These are phyloP conservation scores for Pseudocheirus occidentalis DNA, from an alignment of 2,797 vertebrate genomes.

Conservation along the genomic window DNA sequence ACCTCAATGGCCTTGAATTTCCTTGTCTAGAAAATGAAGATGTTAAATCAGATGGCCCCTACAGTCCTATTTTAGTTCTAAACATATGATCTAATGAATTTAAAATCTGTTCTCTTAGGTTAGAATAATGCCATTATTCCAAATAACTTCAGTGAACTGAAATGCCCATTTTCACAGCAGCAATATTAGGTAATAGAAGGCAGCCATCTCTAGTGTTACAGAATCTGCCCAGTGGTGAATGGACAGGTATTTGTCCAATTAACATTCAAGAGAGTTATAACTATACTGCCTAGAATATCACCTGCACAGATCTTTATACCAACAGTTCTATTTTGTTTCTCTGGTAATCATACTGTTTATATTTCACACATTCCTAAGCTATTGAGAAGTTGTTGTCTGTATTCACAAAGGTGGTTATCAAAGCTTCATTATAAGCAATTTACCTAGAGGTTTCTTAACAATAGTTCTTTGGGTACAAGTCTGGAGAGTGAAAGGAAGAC, in stretches of 20 bases:
- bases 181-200: not conserved
- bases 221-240: not conserved
- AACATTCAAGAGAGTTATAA: no score
- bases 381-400: not conserved
- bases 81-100: not conserved
- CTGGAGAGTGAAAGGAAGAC: not conserved
- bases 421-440: not conserved
- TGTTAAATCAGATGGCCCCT: not conserved
- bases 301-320: not conserved
- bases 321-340: not conserved
- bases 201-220: not conserved
- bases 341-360: not conserved
- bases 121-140: not conserved
- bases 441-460: not conserved
- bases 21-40: no score
- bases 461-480: not conserved
- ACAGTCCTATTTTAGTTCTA: not conserved
- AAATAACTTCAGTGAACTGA: not conserved
- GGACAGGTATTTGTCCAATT: no score
- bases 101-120: not conserved
- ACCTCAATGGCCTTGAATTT: not conserved
- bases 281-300: no score
- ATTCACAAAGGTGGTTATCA: not conserved
- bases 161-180: not conserved
- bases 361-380: not conserved